A percentile compares a stretch with the other conserved stretches of the same genome.
Evolutionary conservation across 2,888 invertebrate species (phyloP).

Genomic region (Scaptomyza cyrtandrae): DNA sequence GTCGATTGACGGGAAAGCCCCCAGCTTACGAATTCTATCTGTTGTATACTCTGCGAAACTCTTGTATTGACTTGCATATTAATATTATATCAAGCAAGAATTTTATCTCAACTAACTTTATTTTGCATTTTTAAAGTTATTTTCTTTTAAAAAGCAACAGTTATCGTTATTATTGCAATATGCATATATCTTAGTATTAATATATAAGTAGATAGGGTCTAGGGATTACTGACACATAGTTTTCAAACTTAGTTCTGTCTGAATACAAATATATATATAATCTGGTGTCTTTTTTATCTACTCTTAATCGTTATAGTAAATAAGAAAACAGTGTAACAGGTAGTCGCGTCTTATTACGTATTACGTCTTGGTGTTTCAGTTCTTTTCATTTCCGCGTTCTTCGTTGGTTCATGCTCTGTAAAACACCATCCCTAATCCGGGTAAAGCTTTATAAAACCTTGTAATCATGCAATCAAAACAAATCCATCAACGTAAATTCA

Average conservation of each 20-base stretch:
- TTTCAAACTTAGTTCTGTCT: too few species aligned
- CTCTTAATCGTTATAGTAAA: background rate
- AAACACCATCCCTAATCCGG: conserved; percentile 38
- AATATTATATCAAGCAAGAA: background rate
- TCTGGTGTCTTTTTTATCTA: background rate
- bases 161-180: too few species aligned
- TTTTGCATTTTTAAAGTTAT: too few species aligned
- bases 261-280: too few species aligned
- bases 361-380: conserved; percentile 1
- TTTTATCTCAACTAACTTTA: background rate
- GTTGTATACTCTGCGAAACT: background rate
- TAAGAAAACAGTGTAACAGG: background rate
- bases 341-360: background rate
- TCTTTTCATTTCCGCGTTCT: conserved; percentile 27
- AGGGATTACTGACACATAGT: too few species aligned
- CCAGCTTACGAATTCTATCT: conserved; percentile 18
- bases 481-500: conserved; percentile 24
- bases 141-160: too few species aligned
- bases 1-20: conserved; percentile 20
- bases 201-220: too few species aligned
- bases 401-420: conserved; percentile 19
- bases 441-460: conserved; percentile 1
- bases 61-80: conserved; percentile 7
- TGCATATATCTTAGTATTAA: too few species aligned
- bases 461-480: background rate